Base-by-base conservation (phyloP, 2,113 vertebrate genomes). In the Embiotoca jacksoni region DNA sequence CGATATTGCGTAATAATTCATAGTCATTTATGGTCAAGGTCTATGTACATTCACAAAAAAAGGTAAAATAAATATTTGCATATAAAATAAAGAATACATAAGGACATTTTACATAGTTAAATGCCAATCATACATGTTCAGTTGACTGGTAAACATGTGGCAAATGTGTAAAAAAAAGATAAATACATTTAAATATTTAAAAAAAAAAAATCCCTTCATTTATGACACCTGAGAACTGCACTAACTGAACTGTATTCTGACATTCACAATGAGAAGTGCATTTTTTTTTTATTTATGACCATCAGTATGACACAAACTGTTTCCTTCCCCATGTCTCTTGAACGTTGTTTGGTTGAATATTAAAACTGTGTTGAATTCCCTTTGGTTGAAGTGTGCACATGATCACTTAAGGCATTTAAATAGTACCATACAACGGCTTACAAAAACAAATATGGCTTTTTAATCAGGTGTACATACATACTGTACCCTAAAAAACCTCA, bases 141-240 rank as follows among this genome's bases (percentile, higher is more conserved):
- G 16, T 78, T 72, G 66, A 62, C 59, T 79, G 67, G 64, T 90
- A 77, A 86, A 85, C 66, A 87, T 14, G 39, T 59, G 8, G 46
- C 30, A 87, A 71, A 61, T 71, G 52, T n/a, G 49, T 65, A 72
- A 80, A 74, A 79, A 81, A 85, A 75, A 53, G 72, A 76, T 59
- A 87, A 79, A 87, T 81, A 81, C 60, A 84, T 6, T 83, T 78
- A 71, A 87, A 83, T 81, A 88, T 75, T 46, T 46, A 46, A 46
- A 46, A 72, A 46, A 46, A 46, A 72, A 74, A 68, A 84, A 89
- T 92, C 91, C 88, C 91, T 93, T 93, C 56, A 81, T 89, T 84
- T 62, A 58, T 82, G 82, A 77, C 83, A 90, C 91, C 90, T 92
- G 92, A 93, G 91, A 91, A 63, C n/a, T 71, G 36, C 70, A 41